phyloP scores from a whole-genome alignment of 2,797 vertebrate genomes.

The Myripristis jacobus region DNA sequence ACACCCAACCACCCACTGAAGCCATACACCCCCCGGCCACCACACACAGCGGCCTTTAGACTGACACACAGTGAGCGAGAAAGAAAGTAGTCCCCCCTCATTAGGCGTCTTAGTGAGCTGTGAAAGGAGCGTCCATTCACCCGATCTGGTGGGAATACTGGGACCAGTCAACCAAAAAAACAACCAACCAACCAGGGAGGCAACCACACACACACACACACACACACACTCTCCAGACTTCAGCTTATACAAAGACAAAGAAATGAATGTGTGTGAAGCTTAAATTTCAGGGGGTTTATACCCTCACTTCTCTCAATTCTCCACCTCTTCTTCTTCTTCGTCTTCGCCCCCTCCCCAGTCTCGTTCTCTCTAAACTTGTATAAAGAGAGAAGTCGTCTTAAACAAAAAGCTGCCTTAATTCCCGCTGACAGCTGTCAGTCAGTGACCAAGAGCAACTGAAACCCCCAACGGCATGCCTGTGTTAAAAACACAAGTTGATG shows the following conservation, averaged over 20 bases:
- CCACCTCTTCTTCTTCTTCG: conserved; percentile 33
- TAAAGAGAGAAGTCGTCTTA: conserved; percentile 22
- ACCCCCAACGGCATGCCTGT: background rate
- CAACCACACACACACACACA: conserved; percentile 32
- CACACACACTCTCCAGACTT: conserved; percentile 4
- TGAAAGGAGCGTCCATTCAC: conserved; percentile 68
- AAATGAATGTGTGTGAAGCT: conserved; percentile 49
- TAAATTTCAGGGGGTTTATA: conserved; percentile 27
- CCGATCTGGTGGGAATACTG: conserved; percentile 64
- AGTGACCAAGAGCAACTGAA: background rate
- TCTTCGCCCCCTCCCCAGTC: conserved; percentile 16
- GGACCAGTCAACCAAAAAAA: conserved; percentile 51
- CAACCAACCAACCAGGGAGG: conserved; percentile 40
- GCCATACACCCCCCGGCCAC: background rate
- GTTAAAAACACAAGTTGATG: background rate
- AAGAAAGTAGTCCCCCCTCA: conserved; percentile 68
- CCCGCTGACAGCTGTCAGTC: conserved; percentile 61
- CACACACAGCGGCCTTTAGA: conserved; percentile 34
- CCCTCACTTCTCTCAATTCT: conserved; percentile 15
- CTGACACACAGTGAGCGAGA: conserved; percentile 18
- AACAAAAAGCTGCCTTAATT: conserved; percentile 39
- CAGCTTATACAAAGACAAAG: conserved; percentile 48
- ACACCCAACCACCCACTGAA: background rate
- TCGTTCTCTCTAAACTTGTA: background rate
- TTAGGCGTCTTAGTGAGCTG: conserved; percentile 60